Evolutionary conservation across 2,888 invertebrate species (phyloP).

Genomic region (Drymonia ruficornis): DNA sequence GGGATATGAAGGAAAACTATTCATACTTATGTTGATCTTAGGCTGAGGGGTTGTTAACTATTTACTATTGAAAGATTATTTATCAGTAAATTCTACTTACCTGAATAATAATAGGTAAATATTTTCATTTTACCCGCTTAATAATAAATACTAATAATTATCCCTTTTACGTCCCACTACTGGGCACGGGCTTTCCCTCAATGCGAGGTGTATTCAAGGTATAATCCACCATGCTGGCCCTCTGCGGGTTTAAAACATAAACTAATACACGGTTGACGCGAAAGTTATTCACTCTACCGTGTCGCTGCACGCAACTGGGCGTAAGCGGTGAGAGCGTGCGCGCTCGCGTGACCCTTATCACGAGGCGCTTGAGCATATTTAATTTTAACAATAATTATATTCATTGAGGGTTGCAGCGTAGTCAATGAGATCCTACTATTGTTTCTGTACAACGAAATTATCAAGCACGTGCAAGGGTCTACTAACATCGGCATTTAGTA

Average conservation of each 20-base stretch:
- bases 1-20: not conserved
- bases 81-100: too few species aligned
- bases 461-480: not conserved
- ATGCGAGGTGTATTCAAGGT: too few species aligned
- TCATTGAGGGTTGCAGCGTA: conserved; percentile 16
- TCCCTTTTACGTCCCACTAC: too few species aligned
- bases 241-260: conserved; percentile 25
- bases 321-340: conserved; percentile 32
- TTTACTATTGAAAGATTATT: too few species aligned
- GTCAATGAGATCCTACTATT: not conserved
- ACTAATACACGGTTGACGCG: conserved; percentile 45
- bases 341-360: conserved; percentile 53
- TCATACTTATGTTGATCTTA: not conserved
- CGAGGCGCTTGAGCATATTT: conserved; percentile 43
- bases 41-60: too few species aligned
- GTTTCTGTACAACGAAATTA: not conserved
- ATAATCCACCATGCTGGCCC: too few species aligned
- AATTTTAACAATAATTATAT: conserved; percentile 47
- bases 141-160: too few species aligned
- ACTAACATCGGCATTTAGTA: not conserved
- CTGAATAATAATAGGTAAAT: too few species aligned
- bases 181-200: too few species aligned
- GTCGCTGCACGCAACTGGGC: conserved; percentile 53
- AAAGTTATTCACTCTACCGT: conserved; percentile 54
- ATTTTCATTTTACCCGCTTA: too few species aligned